Evolutionary conservation across 2,113 vertebrate species (phyloP).

Genomic region (Plectropomus leopardus): DNA sequence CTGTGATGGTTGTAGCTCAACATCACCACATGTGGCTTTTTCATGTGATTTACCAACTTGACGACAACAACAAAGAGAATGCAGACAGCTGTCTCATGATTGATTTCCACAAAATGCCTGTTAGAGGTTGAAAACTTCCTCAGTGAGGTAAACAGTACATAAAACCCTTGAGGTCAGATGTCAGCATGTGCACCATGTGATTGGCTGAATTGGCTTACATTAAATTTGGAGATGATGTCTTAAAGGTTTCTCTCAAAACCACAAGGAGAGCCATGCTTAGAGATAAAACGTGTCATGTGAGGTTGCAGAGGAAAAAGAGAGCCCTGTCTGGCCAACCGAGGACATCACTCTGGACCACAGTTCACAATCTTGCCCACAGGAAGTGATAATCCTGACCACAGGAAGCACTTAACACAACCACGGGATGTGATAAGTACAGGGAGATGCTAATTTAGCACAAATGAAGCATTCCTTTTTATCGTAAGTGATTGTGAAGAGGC

Average conservation of each 20-base stretch:
- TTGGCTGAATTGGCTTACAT: not conserved
- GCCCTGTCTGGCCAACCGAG: slow-evolving; percentile 18
- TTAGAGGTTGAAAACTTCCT: slow-evolving; percentile 8
- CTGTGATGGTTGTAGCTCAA: slow-evolving; percentile 75
- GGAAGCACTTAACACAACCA: slow-evolving; percentile 71
- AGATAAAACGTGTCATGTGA: slow-evolving; percentile 35
- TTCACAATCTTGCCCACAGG: slow-evolving; percentile 72
- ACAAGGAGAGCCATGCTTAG: not conserved
- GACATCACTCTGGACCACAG: slow-evolving; percentile 54
- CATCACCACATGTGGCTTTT: slow-evolving; percentile 68
- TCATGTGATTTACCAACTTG: slow-evolving; percentile 45
- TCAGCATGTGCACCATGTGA: slow-evolving; percentile 23
- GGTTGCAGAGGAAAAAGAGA: slow-evolving; percentile 30
- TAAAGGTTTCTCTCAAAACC: slow-evolving; percentile 5
- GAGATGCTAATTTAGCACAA: slow-evolving; percentile 70
- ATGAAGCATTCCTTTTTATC: slow-evolving; percentile 69
- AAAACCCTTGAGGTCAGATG: slow-evolving; percentile 15
- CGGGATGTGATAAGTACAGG: slow-evolving; percentile 67
- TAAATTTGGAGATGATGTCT: slow-evolving; percentile 7
- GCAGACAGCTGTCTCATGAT: slow-evolving; percentile 2
- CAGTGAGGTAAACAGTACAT: slow-evolving; percentile 1
- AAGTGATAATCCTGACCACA: slow-evolving; percentile 80
- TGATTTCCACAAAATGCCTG: slow-evolving; percentile 10
- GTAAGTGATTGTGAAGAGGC: slow-evolving; percentile 34
- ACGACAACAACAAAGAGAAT: slow-evolving; percentile 4